Conservation (phyloP, 2,888 invertebrate genomes). For the Venusia cambrica region DNA sequence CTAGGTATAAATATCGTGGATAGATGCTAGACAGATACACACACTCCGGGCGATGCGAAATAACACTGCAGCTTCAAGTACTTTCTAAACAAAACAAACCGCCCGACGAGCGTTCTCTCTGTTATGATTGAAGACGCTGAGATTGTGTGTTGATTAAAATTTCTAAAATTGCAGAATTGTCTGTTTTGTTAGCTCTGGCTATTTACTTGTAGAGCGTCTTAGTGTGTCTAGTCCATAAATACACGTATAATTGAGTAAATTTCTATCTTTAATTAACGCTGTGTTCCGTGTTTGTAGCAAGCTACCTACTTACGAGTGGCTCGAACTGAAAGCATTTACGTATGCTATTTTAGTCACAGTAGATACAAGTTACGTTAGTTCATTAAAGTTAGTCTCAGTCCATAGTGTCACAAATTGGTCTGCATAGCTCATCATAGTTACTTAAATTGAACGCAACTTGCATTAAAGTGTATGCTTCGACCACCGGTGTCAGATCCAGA, state of each 20-base stretch:
- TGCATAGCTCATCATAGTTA: conserved; percentile 34
- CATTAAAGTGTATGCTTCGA: too few relatives aligned
- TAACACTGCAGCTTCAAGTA: conserved; percentile 31
- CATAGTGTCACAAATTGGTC: conserved; percentile 29
- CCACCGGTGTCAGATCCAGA: too few relatives aligned
- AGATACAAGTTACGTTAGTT: conserved; percentile 36
- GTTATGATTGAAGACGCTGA: conserved; percentile 23
- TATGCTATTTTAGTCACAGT: conserved; percentile 31
- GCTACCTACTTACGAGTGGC: conserved; percentile 5
- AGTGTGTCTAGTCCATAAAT: too few relatives aligned
- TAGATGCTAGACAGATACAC: conserved; percentile 20
- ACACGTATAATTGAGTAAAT: too few relatives aligned
- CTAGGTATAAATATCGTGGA: conserved; percentile 32
- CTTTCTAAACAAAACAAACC: conserved; percentile 36
- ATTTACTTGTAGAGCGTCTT: conserved; percentile 9
- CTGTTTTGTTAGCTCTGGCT: conserved; percentile 10
- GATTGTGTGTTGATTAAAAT: conserved; percentile 24
- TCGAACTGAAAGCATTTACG: conserved; percentile 26
- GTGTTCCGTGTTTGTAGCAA: background rate
- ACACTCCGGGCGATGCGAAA: conserved; percentile 34
- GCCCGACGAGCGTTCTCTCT: conserved; percentile 20
- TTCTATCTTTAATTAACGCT: conserved; percentile 8
- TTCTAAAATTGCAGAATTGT: conserved; percentile 14
- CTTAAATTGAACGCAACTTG: conserved; percentile 33
- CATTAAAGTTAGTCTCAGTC: conserved; percentile 35